A percentile compares a stretch with the other conserved stretches of the same genome.
phyloP scores from a whole-genome alignment of 2,888 invertebrate species.

The Capitulum mitella region DNA sequence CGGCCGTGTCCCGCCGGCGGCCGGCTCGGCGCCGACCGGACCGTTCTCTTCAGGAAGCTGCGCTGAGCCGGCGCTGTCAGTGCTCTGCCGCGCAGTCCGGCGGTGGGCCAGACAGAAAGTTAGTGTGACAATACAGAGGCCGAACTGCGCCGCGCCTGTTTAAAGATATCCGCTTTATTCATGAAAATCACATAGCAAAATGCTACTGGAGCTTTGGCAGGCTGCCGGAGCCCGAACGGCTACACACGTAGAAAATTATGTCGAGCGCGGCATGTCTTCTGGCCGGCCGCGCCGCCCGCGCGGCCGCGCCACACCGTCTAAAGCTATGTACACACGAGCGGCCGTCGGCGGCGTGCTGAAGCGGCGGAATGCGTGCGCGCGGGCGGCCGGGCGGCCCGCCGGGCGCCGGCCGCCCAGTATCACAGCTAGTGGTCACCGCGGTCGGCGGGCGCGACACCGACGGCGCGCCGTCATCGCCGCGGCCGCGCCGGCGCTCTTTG shows the following conservation, averaged over 20 bases:
- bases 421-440: neutral
- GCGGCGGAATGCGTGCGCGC: constrained; percentile 6
- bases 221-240: neutral
- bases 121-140: no score
- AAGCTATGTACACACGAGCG: neutral
- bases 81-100: no score
- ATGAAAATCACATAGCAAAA: constrained; percentile 22
- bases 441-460: neutral
- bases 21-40: neutral
- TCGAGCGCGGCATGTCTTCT: neutral
- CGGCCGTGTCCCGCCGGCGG: neutral
- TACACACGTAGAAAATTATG: constrained; percentile 19
- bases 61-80: neutral
- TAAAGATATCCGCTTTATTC: neutral
- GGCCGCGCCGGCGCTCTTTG: neutral
- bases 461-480: neutral
- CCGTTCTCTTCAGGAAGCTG: constrained; percentile 20
- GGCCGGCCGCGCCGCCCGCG: neutral
- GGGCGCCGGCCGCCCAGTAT: no score
- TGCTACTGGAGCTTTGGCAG: neutral
- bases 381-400: neutral
- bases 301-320: neutral
- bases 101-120: no score
- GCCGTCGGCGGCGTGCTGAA: neutral
- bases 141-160: no score